Conservation (phyloP, 1,140 invertebrate genomes). For the Maconellicoccus hirsutus region DNA sequence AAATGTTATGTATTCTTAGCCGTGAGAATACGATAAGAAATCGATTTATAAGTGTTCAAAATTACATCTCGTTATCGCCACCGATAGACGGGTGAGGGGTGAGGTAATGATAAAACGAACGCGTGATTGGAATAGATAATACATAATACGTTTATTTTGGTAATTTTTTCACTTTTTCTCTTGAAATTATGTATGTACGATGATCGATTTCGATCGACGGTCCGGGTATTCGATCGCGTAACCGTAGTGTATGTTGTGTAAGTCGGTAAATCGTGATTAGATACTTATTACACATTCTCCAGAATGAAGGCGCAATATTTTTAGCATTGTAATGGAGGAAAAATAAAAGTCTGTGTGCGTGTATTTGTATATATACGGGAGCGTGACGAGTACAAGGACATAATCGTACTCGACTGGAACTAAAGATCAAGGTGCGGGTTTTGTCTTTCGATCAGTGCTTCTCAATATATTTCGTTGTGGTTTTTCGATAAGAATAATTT, state of each 20-base stretch:
- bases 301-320: conserved; percentile 3
- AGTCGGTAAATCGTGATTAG: not conserved
- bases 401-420: conserved; percentile 19
- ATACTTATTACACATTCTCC: conserved; percentile 19
- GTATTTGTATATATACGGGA: not conserved
- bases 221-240: not conserved
- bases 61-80: too few species aligned
- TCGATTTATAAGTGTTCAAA: too few species aligned
- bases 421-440: conserved; percentile 20
- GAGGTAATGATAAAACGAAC: too few species aligned
- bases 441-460: conserved; percentile 15
- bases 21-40: too few species aligned
- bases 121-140: too few species aligned
- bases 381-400: conserved; percentile 20
- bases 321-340: conserved; percentile 18
- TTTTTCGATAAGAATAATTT: not conserved
- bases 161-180: too few species aligned
- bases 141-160: too few species aligned
- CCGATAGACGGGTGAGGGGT: too few species aligned
- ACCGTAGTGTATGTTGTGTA: not conserved
- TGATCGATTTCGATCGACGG: too few species aligned
- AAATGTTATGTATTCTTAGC: too few species aligned
- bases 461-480: not conserved
- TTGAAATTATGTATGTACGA: too few species aligned
- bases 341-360: not conserved